Evolutionary conservation across 1,140 invertebrate genomes (phyloP).

Genomic region (Cardiocondyla obscurior): DNA sequence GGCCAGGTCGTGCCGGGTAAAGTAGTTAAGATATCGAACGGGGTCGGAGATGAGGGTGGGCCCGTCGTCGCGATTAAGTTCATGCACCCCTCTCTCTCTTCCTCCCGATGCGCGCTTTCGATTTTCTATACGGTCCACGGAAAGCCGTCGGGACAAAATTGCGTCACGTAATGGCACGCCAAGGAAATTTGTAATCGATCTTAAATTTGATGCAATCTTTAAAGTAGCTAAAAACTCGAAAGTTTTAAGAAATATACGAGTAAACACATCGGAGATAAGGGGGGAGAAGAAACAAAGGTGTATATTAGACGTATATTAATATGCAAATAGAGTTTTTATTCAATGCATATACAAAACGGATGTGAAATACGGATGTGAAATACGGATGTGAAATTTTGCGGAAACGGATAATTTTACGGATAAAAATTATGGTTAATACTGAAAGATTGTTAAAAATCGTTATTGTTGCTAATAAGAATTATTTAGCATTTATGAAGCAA

Average conservation of each 20-base stretch:
- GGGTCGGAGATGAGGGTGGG: slow-evolving; percentile 41
- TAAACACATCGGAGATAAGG: neutral
- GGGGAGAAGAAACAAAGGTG: neutral
- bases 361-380: no score
- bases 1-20: slow-evolving; percentile 14
- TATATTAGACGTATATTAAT: neutral
- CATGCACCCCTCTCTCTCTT: neutral
- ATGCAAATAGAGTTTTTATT: no score
- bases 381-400: no score
- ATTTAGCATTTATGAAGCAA: neutral
- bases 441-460: neutral
- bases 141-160: slow-evolving; percentile 39
- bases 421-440: neutral
- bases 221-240: neutral
- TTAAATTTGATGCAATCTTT: neutral
- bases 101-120: neutral
- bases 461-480: neutral
- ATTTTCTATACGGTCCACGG: slow-evolving; percentile 31
- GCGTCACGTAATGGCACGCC: slow-evolving; percentile 24
- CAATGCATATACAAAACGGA: no score
- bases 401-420: neutral
- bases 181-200: slow-evolving; percentile 45
- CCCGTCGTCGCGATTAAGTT: slow-evolving; percentile 34
- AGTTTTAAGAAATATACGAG: neutral
- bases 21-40: slow-evolving; percentile 53